Conservation (phyloP, 2,888 invertebrate species). For the Tanytarsus gracilentus region DNA sequence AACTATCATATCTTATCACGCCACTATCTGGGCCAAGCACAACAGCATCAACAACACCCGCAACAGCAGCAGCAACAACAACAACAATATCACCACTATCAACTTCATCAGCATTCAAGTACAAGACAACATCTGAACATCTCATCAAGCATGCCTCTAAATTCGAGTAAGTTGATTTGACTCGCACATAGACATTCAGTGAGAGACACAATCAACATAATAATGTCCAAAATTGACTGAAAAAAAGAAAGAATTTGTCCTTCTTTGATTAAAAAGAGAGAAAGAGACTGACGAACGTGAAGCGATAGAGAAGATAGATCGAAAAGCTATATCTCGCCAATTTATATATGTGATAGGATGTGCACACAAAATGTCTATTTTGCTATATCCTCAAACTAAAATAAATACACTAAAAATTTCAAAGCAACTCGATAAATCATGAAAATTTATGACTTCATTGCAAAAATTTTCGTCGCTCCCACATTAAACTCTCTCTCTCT, state of each 20-base stretch:
- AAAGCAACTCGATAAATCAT: constrained; percentile 3
- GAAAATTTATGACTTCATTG: constrained; percentile 7
- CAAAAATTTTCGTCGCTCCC: too few relatives aligned
- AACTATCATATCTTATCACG: constrained; percentile 32
- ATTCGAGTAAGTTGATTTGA: constrained; percentile 41
- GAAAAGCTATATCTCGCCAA: not conserved
- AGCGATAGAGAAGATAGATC: not conserved
- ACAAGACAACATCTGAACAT: constrained; percentile 42
- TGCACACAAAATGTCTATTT: too few relatives aligned
- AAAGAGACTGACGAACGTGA: too few relatives aligned
- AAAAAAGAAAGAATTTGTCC: not conserved
- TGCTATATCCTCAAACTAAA: not conserved
- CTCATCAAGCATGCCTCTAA: constrained; percentile 36
- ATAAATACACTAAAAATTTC: not conserved
- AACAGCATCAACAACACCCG: constrained; percentile 33
- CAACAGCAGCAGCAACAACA: constrained; percentile 33
- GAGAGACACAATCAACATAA: not conserved
- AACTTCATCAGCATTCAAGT: constrained; percentile 40
- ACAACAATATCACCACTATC: constrained; percentile 30
- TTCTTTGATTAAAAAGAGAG: too few relatives aligned
- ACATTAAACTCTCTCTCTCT: too few relatives aligned
- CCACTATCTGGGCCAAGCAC: constrained; percentile 31
- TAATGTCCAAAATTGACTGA: not conserved
- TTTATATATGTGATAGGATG: too few relatives aligned
- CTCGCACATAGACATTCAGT: not conserved